Evolutionary conservation across 1,140 invertebrate species (phyloP).

Genomic region (Drosophila lacertosa): DNA sequence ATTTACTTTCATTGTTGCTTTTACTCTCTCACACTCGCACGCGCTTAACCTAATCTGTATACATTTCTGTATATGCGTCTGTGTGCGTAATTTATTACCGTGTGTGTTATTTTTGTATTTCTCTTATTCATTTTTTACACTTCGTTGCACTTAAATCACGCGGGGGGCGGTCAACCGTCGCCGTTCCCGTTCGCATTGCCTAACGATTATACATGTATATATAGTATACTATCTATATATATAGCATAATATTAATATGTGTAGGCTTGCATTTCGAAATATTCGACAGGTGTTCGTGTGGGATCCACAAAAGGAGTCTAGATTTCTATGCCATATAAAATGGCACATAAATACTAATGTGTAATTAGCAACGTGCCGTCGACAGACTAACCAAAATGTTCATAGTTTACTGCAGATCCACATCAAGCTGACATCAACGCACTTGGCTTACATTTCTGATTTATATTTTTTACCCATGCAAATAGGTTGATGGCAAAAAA

Average conservation of each 20-base stretch:
- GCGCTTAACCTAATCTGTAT: conserved; percentile 31
- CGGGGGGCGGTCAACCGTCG: conserved; percentile 21
- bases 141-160: conserved; percentile 73
- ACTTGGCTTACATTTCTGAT: conserved; percentile 36
- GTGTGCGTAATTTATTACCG: conserved; percentile 53
- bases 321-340: conserved; percentile 33
- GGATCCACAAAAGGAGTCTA: conserved; percentile 42
- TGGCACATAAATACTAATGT: conserved; percentile 55
- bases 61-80: conserved; percentile 30
- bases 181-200: conserved; percentile 38
- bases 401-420: neutral
- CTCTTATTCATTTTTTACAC: conserved; percentile 67
- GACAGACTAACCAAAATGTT: neutral
- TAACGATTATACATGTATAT: conserved; percentile 42
- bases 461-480: conserved; percentile 39
- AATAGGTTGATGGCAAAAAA: conserved; percentile 29
- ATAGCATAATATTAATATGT: conserved; percentile 19
- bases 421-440: neutral
- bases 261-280: conserved; percentile 13
- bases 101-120: conserved; percentile 42
- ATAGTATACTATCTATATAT: neutral
- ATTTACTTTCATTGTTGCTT: conserved; percentile 71
- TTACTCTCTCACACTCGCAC: conserved; percentile 16
- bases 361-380: conserved; percentile 26
- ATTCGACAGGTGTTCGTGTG: conserved; percentile 25